A percentile compares a stretch with the other conserved stretches of the same genome.
These are phyloP conservation scores for Plutomurus gul DNA, from an alignment of 1,140 invertebrate genomes.

Conservation along the genomic window DNA sequence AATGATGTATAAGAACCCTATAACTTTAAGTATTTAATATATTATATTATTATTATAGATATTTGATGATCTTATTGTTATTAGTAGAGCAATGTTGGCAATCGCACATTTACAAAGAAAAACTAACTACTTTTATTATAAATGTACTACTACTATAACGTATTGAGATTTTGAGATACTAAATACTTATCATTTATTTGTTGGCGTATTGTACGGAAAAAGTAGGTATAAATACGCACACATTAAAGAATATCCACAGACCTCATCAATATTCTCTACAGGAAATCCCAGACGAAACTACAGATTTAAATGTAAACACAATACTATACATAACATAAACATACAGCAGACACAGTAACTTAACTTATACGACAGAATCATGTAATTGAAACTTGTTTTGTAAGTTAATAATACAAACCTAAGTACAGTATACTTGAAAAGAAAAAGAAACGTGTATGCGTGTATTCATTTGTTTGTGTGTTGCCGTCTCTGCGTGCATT, in stretches of 20 bases:
- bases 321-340: background rate
- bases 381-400: constrained; percentile 22
- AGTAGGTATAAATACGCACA: too few relatives aligned
- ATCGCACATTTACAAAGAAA: constrained; percentile 17
- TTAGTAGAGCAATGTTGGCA: constrained; percentile 14
- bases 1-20: too few relatives aligned
- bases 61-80: too few relatives aligned
- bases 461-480: too few relatives aligned
- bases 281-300: background rate
- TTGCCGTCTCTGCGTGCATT: too few relatives aligned
- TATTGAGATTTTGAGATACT: too few relatives aligned
- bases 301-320: background rate
- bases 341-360: background rate
- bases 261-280: background rate
- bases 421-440: background rate
- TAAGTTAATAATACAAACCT: constrained; percentile 13
- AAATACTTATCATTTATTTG: too few relatives aligned
- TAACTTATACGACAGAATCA: background rate
- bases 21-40: too few relatives aligned
- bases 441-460: too few relatives aligned
- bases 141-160: background rate
- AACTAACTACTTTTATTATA: background rate
- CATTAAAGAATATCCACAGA: too few relatives aligned
- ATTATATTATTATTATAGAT: background rate
- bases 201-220: too few relatives aligned